A percentile compares a stretch with the other conserved stretches of the same genome.
Evolutionary conservation across 2,113 vertebrate species (phyloP).

Genomic region (Hippopotamus amphibius): DNA sequence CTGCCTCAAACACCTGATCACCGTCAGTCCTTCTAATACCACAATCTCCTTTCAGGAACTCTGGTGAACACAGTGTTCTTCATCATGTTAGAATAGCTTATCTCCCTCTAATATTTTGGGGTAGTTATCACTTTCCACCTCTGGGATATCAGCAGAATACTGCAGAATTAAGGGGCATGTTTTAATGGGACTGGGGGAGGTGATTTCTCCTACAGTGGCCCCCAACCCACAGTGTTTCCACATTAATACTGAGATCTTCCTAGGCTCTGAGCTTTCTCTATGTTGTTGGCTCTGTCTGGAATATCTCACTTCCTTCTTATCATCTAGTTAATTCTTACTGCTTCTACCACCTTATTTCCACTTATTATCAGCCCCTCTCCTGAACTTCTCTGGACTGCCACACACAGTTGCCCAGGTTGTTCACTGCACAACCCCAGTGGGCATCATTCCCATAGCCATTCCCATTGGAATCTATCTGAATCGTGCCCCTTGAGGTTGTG

Average conservation of each 20-base stretch:
- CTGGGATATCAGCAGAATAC: accelerated
- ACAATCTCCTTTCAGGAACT: background rate
- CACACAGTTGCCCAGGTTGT: background rate
- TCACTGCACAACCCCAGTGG: background rate
- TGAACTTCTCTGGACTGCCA: no score
- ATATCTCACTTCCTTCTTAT: background rate
- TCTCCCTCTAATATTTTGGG: background rate
- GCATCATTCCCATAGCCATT: background rate
- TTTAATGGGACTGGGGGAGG: no score
- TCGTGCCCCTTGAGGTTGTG: background rate
- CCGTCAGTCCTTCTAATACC: background rate
- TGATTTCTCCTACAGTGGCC: background rate
- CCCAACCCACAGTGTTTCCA: no score
- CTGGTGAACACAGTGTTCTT: background rate
- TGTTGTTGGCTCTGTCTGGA: background rate
- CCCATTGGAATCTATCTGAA: no score
- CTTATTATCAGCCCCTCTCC: background rate
- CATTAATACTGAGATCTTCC: background rate
- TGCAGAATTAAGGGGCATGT: accelerated
- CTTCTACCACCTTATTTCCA: background rate
- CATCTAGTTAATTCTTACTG: background rate
- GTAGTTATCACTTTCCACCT: background rate
- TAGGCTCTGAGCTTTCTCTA: background rate
- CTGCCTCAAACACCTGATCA: background rate
- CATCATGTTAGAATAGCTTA: no score